These are phyloP conservation scores for Acanthis flammea DNA, from an alignment of 2,797 vertebrate species.

Conservation along the genomic window DNA sequence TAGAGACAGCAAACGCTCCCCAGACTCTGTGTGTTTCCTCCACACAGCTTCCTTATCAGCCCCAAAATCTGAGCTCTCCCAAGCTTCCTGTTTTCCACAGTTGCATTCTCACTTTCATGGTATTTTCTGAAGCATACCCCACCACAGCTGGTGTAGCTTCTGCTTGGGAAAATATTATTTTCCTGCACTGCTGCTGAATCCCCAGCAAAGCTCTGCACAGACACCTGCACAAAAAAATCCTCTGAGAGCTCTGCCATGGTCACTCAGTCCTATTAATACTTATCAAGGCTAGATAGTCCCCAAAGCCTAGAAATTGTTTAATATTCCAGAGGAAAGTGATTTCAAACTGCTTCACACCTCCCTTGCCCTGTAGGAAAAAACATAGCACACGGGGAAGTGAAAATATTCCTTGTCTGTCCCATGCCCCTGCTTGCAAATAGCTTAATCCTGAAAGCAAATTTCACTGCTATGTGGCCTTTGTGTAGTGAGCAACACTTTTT, in stretches of 20 bases:
- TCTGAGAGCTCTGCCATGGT: neutral
- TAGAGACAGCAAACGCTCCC: neutral
- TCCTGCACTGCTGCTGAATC: neutral
- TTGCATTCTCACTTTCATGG: neutral
- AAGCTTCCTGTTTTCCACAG: conserved; percentile 18
- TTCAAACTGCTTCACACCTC: neutral
- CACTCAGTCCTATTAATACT: neutral
- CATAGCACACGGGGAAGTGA: rapidly evolving
- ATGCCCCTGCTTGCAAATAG: neutral
- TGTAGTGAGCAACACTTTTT: neutral
- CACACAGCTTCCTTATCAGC: neutral
- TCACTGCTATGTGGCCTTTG: neutral
- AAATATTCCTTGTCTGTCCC: neutral
- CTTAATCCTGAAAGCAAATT: neutral
- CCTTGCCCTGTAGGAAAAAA: neutral
- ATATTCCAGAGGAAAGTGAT: neutral
- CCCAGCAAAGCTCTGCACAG: neutral
- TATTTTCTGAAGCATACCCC: conserved; percentile 19
- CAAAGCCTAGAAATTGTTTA: neutral
- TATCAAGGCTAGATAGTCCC: neutral
- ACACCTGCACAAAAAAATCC: neutral
- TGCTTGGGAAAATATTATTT: neutral
- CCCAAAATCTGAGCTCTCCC: neutral
- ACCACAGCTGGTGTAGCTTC: neutral
- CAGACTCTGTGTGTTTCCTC: neutral